Evolutionary conservation across 2,113 vertebrate genomes (phyloP).

Genomic region (Carettochelys insculpta): DNA sequence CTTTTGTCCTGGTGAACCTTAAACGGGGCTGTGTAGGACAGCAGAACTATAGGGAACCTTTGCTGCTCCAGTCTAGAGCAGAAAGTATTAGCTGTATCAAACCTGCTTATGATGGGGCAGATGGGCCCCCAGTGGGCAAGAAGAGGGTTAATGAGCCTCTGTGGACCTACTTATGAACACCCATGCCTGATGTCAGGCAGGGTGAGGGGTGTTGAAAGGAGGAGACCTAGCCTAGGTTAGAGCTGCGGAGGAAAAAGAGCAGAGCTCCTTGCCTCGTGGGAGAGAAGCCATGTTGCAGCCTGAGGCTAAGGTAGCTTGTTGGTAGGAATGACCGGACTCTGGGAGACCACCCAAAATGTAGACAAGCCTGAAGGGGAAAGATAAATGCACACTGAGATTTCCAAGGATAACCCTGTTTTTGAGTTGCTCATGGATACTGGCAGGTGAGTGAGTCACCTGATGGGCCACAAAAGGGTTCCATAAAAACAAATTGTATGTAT

Average conservation of each 20-base stretch:
- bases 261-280: not conserved
- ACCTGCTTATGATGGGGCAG: not conserved
- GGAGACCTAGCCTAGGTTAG: not conserved
- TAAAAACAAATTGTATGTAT: not conserved
- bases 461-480: constrained; percentile 48
- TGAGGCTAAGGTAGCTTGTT: not conserved
- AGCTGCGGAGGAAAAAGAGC: not conserved
- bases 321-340: not conserved
- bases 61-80: constrained; percentile 64
- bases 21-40: constrained; percentile 64
- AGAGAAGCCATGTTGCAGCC: not conserved
- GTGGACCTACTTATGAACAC: not conserved
- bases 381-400: not conserved
- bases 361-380: not conserved
- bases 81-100: constrained; percentile 43
- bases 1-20: constrained; percentile 56
- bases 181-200: not conserved
- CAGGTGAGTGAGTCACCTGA: not conserved
- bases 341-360: not conserved
- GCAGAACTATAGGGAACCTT: constrained; percentile 61
- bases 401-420: not conserved
- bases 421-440: not conserved
- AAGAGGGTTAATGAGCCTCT: not conserved
- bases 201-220: not conserved
- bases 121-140: not conserved